phyloP scores from a whole-genome alignment of 2,113 vertebrate species.

The Myrmecophaga tridactyla region DNA sequence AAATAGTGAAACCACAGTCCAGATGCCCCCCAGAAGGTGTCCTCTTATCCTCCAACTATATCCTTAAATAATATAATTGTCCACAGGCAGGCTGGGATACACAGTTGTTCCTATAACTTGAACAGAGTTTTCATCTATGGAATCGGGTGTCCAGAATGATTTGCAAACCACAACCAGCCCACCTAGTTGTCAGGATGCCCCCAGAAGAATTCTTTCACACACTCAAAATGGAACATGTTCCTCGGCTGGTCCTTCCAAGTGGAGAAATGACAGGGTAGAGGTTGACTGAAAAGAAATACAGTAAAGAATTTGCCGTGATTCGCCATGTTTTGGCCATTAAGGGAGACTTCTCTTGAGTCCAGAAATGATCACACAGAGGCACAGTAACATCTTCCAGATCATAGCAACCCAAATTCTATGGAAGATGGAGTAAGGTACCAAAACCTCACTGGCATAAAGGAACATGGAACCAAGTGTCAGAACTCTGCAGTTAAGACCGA shows the following conservation, averaged over 20 bases:
- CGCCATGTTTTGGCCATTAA: background rate
- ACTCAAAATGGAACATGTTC: background rate
- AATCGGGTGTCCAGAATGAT: background rate
- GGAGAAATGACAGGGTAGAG: too few relatives aligned
- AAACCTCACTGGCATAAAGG: background rate
- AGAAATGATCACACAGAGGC: accelerated
- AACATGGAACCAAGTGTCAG: accelerated
- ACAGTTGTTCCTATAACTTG: too few relatives aligned
- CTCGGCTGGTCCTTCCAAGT: accelerated
- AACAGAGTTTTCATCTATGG: background rate
- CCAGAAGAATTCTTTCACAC: too few relatives aligned
- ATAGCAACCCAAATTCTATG: background rate
- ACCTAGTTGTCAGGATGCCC: background rate
- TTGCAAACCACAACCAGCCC: too few relatives aligned
- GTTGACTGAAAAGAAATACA: background rate
- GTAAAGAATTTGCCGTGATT: background rate
- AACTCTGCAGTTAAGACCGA: background rate
- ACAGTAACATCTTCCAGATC: accelerated
- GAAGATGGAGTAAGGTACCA: background rate
- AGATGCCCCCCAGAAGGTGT: background rate
- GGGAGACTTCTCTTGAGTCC: background rate
- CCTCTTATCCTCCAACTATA: background rate
- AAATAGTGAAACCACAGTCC: background rate
- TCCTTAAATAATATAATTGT: too few relatives aligned
- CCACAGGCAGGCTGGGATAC: background rate